These are phyloP conservation scores for Petrosia ficiformis DNA, from an alignment of 37 sponge, comb jelly and placozoan species.

Conservation along the genomic window DNA sequence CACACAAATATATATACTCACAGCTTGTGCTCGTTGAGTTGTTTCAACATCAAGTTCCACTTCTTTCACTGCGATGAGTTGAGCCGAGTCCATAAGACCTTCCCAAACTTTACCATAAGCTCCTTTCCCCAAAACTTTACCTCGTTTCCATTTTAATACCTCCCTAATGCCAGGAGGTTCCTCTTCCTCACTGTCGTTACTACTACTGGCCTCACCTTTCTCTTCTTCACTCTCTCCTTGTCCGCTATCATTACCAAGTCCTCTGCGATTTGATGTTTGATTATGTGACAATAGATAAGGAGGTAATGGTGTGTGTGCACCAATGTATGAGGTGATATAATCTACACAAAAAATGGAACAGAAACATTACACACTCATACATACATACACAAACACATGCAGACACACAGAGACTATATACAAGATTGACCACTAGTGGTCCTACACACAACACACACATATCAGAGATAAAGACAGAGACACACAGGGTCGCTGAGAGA, in stretches of 20 bases:
- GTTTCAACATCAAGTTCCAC: slow-evolving; percentile 74
- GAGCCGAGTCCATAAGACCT: slow-evolving; percentile 72
- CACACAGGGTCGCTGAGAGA: too few relatives aligned
- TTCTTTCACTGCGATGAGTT: slow-evolving; percentile 89
- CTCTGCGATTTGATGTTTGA: neutral
- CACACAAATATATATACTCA: slow-evolving; percentile 29
- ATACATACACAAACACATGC: too few relatives aligned
- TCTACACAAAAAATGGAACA: slow-evolving; percentile 22
- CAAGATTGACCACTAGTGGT: too few relatives aligned
- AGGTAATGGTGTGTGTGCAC: slow-evolving; percentile 16
- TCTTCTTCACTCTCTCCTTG: slow-evolving; percentile 5
- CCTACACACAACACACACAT: too few relatives aligned
- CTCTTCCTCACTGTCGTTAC: slow-evolving; percentile 14
- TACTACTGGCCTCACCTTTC: neutral
- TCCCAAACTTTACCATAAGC: slow-evolving; percentile 86
- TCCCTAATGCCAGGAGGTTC: slow-evolving; percentile 9
- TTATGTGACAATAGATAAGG: neutral
- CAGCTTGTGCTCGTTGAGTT: slow-evolving; percentile 61
- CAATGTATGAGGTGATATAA: slow-evolving; percentile 63
- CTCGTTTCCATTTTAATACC: slow-evolving; percentile 76
- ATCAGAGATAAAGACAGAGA: too few relatives aligned
- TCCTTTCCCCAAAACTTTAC: slow-evolving; percentile 79
- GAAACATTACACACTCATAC: too few relatives aligned
- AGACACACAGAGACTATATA: too few relatives aligned
- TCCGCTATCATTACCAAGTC: slow-evolving; percentile 23